Conservation (phyloP, 2,888 invertebrate genomes). For the Tanypteryx hageni region DNA sequence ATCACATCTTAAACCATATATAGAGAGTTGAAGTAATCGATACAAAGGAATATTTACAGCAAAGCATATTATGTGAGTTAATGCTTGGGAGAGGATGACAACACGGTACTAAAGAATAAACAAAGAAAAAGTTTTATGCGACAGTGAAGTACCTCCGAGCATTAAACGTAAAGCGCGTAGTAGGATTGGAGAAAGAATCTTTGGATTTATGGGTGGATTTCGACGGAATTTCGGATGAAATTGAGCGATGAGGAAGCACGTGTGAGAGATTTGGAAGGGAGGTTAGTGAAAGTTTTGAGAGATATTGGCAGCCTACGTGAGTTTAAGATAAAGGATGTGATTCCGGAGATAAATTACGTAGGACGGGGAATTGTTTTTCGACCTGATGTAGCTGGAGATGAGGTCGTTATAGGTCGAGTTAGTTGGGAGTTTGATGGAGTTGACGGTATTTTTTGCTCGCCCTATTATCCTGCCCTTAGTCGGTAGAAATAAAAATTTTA, state of each 20-base stretch:
- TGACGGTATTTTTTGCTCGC: too few species aligned
- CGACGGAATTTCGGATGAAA: background rate
- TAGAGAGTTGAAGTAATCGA: too few species aligned
- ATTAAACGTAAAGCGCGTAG: background rate
- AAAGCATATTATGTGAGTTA: too few species aligned
- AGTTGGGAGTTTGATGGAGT: too few species aligned
- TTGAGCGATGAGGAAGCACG: background rate
- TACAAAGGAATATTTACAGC: too few species aligned
- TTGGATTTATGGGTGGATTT: background rate
- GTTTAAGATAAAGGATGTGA: background rate
- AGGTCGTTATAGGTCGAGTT: too few species aligned
- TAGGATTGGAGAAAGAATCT: background rate
- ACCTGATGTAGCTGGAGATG: too few species aligned
- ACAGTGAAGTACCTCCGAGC: background rate
- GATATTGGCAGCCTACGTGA: background rate
- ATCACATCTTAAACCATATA: too few species aligned
- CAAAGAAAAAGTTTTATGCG: background rate
- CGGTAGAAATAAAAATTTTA: too few species aligned
- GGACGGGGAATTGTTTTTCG: too few species aligned
- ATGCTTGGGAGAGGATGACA: background rate
- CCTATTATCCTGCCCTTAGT: too few species aligned
- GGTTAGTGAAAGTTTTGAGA: background rate
- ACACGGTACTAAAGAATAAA: background rate
- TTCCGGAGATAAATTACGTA: too few species aligned
- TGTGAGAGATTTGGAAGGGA: background rate